Evolutionary conservation across 2,797 vertebrate species (phyloP).

Genomic region (Syndactyla subalaris): DNA sequence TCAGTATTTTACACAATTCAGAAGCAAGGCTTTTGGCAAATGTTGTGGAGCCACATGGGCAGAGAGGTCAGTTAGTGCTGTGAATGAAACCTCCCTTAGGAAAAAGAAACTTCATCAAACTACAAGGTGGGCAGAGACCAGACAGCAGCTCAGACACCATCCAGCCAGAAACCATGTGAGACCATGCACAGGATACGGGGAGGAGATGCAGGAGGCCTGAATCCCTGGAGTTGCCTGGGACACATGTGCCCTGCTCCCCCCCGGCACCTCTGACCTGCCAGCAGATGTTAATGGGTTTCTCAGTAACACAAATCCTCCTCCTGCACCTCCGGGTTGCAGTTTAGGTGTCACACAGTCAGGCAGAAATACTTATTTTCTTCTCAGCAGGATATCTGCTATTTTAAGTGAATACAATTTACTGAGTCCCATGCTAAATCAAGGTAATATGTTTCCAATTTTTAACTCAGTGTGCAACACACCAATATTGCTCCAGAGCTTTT

Average conservation of each 20-base stretch:
- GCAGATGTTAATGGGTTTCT: neutral
- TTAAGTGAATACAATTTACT: conserved; percentile 58
- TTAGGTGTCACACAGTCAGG: conserved; percentile 33
- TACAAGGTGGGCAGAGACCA: rapidly evolving
- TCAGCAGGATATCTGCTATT: conserved; percentile 32
- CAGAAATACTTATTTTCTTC: conserved; percentile 51
- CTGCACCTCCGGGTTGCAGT: neutral
- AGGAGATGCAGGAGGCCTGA: neutral
- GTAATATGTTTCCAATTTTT: conserved; percentile 58
- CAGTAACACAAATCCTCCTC: neutral
- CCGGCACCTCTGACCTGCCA: neutral
- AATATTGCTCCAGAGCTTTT: conserved; percentile 31
- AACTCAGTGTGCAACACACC: conserved; percentile 17
- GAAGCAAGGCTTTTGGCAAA: neutral
- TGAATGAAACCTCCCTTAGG: neutral
- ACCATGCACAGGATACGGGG: rapidly evolving
- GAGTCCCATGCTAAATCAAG: conserved; percentile 46
- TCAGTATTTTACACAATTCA: neutral
- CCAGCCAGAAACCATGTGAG: rapidly evolving
- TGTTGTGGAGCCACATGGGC: neutral
- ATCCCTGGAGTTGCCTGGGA: neutral
- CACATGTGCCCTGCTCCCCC: rapidly evolving
- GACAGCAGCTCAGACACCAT: neutral
- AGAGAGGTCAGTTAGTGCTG: neutral
- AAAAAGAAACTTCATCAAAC: neutral